These are phyloP conservation scores for Dasyornis broadbenti DNA, from an alignment of 2,113 vertebrate species.

Conservation along the genomic window DNA sequence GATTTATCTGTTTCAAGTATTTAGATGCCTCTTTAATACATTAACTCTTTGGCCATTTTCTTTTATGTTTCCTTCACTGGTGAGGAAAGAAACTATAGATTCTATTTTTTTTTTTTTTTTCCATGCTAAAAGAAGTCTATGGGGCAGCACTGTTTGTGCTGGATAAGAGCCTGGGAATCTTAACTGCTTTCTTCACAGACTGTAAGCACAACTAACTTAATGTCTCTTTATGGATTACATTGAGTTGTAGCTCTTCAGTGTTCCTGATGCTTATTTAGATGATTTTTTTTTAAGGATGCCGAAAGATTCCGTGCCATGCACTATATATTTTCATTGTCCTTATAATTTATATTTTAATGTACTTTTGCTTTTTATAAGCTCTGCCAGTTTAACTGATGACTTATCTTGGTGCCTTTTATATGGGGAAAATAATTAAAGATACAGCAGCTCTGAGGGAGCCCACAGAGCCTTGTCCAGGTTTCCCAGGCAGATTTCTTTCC, in stretches of 20 bases:
- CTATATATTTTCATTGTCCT: conserved; percentile 4
- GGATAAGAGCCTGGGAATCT: background rate
- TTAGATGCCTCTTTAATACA: background rate
- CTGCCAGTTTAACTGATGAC: conserved; percentile 18
- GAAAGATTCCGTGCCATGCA: background rate
- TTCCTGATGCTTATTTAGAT: background rate
- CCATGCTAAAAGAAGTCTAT: background rate
- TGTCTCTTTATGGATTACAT: background rate
- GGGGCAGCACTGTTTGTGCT: background rate
- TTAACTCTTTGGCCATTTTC: background rate
- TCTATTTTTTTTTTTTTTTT: too few species aligned
- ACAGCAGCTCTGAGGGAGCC: background rate
- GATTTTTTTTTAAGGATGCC: background rate
- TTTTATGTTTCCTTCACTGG: background rate
- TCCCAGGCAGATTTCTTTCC: background rate
- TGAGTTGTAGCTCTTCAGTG: background rate
- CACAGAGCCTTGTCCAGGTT: background rate
- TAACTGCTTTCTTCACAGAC: conserved; percentile 8
- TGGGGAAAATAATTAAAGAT: background rate
- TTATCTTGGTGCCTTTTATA: background rate
- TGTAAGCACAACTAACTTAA: conserved; percentile 9
- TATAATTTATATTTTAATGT: conserved; percentile 21
- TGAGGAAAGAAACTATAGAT: background rate
- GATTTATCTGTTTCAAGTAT: background rate
- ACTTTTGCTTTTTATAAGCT: conserved; percentile 20